phyloP scores from a whole-genome alignment of 2,888 invertebrate species.

The Laspeyria flexula region DNA sequence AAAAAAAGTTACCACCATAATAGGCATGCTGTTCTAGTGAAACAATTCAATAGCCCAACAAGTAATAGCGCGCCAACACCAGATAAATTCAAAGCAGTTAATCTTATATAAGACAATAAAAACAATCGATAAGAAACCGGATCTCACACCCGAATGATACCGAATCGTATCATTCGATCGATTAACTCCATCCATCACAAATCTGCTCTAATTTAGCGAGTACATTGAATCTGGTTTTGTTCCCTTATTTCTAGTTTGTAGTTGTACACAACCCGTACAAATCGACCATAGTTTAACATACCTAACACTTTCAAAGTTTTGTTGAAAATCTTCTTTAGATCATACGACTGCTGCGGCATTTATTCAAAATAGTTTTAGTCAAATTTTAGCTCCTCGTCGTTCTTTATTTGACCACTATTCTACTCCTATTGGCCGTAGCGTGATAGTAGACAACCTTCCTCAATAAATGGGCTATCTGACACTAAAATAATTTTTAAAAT shows the following conservation, averaged over 20 bases:
- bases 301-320: slow-evolving; percentile 45
- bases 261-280: slow-evolving; percentile 53
- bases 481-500: too few species aligned
- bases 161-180: slow-evolving; percentile 25
- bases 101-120: not conserved
- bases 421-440: too few species aligned
- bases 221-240: slow-evolving; percentile 17
- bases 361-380: not conserved
- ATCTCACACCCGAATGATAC: not conserved
- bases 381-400: too few species aligned
- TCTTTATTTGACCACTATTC: too few species aligned
- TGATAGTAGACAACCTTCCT: too few species aligned
- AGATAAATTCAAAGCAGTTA: not conserved
- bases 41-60: too few species aligned
- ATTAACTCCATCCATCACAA: slow-evolving; percentile 30
- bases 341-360: slow-evolving; percentile 9
- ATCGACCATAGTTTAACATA: slow-evolving; percentile 63
- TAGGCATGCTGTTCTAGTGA: too few species aligned
- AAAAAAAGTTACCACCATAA: too few species aligned
- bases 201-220: slow-evolving; percentile 7
- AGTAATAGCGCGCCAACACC: too few species aligned
- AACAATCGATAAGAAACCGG: not conserved
- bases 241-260: slow-evolving; percentile 45
- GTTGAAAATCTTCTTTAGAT: slow-evolving; percentile 39
- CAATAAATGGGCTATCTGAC: too few species aligned